These are phyloP conservation scores for Penaeus indicus DNA, from an alignment of 1,140 invertebrate genomes.

Conservation along the genomic window DNA sequence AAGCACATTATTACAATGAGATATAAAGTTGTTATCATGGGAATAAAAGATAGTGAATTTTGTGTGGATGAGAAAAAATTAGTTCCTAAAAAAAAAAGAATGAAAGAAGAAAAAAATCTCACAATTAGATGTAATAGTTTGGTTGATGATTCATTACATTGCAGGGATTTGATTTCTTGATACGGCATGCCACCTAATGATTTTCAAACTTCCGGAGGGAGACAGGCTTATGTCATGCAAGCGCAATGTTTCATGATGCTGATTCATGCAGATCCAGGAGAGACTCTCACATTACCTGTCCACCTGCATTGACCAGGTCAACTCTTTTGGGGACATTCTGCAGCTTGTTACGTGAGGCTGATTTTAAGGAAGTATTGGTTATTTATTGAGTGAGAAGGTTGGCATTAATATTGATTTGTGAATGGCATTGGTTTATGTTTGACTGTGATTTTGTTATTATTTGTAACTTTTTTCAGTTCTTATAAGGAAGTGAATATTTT, in stretches of 20 bases:
- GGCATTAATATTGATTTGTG: background rate
- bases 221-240: constrained; percentile 99
- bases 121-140: too few species aligned
- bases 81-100: too few species aligned
- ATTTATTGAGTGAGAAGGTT: constrained; percentile 8
- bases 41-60: too few species aligned
- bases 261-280: constrained; percentile 95
- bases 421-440: background rate
- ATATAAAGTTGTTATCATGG: background rate
- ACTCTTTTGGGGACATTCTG: constrained; percentile 96
- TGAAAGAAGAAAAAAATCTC: too few species aligned
- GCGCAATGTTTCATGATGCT: constrained; percentile 99
- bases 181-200: constrained; percentile 99
- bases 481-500: background rate
- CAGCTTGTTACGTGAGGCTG: constrained; percentile 98
- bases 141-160: constrained; percentile 62
- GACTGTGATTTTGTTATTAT: background rate
- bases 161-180: constrained; percentile 97
- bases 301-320: constrained; percentile 94
- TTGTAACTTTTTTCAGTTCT: background rate
- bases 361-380: constrained; percentile 86
- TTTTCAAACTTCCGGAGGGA: constrained; percentile 91
- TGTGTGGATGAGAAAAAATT: too few species aligned
- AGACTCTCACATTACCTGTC: constrained; percentile 91
- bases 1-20: background rate